Evolutionary conservation across 2,113 vertebrate genomes (phyloP).

Genomic region (Aviceda subcristata): DNA sequence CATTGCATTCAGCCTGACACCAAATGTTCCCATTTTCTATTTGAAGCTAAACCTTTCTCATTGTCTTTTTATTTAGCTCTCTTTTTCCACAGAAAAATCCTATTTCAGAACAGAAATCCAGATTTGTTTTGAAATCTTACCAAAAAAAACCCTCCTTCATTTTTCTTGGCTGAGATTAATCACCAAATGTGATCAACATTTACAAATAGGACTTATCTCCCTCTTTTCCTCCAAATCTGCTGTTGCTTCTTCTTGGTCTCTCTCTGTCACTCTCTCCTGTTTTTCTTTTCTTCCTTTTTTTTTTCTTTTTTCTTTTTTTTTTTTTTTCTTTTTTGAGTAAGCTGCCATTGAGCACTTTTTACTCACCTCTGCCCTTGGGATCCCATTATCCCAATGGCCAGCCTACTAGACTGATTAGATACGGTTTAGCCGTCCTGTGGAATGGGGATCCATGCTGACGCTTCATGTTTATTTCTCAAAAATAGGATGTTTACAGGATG

Average conservation of each 20-base stretch:
- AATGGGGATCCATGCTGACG: not conserved
- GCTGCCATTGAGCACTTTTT: not conserved
- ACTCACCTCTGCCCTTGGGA: not conserved
- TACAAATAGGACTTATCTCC: not conserved
- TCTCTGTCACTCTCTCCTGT: not conserved
- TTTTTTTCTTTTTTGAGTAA: not conserved
- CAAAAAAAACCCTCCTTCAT: not conserved
- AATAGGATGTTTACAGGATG: not conserved
- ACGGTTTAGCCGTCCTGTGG: not conserved
- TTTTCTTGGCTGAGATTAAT: slow-evolving; percentile 4
- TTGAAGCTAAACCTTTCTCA: not conserved
- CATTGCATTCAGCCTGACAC: not conserved
- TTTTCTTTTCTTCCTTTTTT: not conserved
- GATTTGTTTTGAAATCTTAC: slow-evolving; percentile 7
- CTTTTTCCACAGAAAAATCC: not conserved
- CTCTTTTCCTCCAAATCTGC: not conserved
- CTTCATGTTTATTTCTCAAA: not conserved
- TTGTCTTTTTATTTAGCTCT: not conserved
- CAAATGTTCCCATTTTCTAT: not conserved
- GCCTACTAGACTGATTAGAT: not conserved
- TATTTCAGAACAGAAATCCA: not conserved
- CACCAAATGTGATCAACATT: slow-evolving; percentile 32
- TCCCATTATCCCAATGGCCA: not conserved
- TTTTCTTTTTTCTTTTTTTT: accelerated
- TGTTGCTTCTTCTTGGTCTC: not conserved